These are phyloP conservation scores for Gallinago nigripennis DNA, from an alignment of 2,797 vertebrate species.

Conservation along the genomic window DNA sequence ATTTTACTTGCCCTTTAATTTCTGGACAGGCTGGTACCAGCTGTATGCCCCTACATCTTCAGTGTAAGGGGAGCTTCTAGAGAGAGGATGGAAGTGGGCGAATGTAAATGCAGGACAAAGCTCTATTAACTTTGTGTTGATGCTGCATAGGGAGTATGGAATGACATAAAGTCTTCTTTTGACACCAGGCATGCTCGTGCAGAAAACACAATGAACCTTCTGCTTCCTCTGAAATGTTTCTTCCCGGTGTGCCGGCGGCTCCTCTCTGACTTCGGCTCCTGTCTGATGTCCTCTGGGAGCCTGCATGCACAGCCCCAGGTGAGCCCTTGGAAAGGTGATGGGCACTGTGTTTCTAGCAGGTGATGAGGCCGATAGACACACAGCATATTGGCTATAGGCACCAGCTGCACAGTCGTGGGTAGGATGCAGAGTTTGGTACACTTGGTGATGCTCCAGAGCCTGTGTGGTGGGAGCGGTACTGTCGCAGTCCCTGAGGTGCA, in stretches of 20 bases:
- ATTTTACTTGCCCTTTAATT: background rate
- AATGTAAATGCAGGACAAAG: background rate
- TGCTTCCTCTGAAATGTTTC: background rate
- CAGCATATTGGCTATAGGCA: background rate
- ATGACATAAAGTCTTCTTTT: background rate
- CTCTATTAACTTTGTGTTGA: background rate
- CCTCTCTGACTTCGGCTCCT: background rate
- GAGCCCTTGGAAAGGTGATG: background rate
- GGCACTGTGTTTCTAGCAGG: background rate
- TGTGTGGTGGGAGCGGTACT: background rate
- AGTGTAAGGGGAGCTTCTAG: background rate
- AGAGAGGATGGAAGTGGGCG: background rate
- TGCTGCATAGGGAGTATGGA: background rate
- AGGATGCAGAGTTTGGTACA: background rate
- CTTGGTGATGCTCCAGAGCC: background rate
- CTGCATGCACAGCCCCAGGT: background rate
- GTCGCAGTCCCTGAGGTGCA: background rate
- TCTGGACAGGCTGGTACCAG: background rate
- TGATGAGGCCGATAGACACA: background rate
- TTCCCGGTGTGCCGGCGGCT: background rate
- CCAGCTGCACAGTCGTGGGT: background rate
- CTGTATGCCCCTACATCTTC: background rate
- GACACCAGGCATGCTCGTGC: background rate
- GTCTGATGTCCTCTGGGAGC: fast-evolving
- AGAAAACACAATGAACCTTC: background rate